Conservation (phyloP, 1,140 invertebrate species). For the Hetaerina americana region DNA sequence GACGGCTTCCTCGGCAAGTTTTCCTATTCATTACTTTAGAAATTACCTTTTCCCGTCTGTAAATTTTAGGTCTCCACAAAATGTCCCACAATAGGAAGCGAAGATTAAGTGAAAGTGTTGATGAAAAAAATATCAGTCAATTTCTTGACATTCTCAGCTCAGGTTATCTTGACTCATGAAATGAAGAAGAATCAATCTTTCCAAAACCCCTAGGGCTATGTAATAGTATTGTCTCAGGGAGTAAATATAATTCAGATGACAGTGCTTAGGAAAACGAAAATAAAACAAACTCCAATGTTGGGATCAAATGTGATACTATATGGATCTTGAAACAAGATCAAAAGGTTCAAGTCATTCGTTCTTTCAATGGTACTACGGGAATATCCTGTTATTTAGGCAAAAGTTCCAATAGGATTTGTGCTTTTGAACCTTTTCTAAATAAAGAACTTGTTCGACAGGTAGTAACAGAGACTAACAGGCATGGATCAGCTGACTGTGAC, state of each 20-base stretch:
- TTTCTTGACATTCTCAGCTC: neutral
- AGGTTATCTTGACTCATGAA: neutral
- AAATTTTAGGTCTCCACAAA: neutral
- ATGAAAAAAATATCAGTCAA: neutral
- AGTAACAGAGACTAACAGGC: neutral
- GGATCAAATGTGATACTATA: neutral
- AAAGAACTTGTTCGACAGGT: neutral
- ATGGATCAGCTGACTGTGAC: neutral
- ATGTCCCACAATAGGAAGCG: neutral
- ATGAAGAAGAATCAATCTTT: neutral
- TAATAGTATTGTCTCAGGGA: neutral
- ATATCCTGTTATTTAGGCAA: neutral
- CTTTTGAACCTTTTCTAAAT: neutral
- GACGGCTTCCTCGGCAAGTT: neutral
- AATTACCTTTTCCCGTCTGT: neutral
- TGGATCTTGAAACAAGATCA: neutral
- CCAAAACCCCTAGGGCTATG: neutral
- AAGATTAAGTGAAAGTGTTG: neutral
- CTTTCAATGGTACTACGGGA: neutral
- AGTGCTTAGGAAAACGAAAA: too few species aligned
- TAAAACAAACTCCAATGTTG: neutral
- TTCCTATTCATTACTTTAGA: neutral
- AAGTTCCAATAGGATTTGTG: neutral
- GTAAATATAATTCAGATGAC: too few species aligned
- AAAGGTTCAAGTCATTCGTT: neutral